Percentiles rank a stretch among this genome's conserved stretches.
Evolutionary conservation across 2,797 vertebrate genomes (phyloP).

Genomic region (Phaenicophaeus curvirostris): DNA sequence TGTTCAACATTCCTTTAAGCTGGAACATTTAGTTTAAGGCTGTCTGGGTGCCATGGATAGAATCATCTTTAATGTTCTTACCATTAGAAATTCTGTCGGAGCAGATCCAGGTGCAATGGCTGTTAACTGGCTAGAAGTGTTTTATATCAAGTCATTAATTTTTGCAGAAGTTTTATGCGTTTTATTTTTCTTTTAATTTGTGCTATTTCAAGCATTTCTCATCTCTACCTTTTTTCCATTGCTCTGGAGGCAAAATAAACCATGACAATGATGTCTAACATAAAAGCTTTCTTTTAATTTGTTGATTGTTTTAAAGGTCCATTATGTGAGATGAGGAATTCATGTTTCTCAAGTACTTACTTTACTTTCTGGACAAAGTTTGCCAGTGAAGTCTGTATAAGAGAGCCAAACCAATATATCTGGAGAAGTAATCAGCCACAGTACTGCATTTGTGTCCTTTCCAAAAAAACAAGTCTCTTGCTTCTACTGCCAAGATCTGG

Average conservation of each 20-base stretch:
- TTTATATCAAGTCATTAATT: not conserved
- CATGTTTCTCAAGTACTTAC: constrained; percentile 31
- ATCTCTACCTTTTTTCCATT: not conserved
- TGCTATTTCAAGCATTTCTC: not conserved
- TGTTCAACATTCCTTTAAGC: constrained; percentile 44
- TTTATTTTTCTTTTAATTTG: constrained; percentile 7
- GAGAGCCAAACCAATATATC: constrained; percentile 40
- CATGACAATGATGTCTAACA: not conserved
- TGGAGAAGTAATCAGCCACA: constrained; percentile 34
- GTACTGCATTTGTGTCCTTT: constrained; percentile 9
- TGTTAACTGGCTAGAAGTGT: not conserved
- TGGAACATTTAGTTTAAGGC: constrained; percentile 21
- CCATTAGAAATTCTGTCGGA: constrained; percentile 30
- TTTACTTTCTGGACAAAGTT: constrained; percentile 30
- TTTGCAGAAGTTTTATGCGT: not conserved
- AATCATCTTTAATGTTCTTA: constrained; percentile 39
- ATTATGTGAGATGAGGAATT: not conserved
- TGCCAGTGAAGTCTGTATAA: not conserved
- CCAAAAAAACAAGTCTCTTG: constrained; percentile 22
- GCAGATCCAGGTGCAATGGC: not conserved
- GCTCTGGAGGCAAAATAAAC: not conserved
- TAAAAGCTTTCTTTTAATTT: not conserved
- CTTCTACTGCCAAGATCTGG: constrained; percentile 45
- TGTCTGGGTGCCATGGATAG: constrained; percentile 4
- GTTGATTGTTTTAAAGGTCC: not conserved